Evolutionary conservation across 2,888 invertebrate species (phyloP).

Genomic region (Cryptocephalus moraei): DNA sequence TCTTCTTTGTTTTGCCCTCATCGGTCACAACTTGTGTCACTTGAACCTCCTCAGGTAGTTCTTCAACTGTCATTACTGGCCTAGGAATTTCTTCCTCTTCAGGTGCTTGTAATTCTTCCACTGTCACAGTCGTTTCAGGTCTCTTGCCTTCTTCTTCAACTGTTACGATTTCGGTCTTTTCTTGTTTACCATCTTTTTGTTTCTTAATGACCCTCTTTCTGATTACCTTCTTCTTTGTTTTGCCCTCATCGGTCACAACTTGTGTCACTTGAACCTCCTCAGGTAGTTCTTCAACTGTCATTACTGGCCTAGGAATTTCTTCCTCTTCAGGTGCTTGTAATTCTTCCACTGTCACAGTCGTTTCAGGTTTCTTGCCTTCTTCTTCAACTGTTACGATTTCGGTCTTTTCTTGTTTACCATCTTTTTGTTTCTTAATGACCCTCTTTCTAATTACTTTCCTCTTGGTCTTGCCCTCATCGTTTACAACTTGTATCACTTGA

Average conservation of each 20-base stretch:
- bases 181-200: conserved; percentile 32
- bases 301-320: conserved; percentile 23
- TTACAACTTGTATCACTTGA: conserved; percentile 25
- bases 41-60: conserved; percentile 28
- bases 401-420: conserved; percentile 29
- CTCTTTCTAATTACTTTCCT: conserved; percentile 31
- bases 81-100: conserved; percentile 22
- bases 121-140: conserved; percentile 30
- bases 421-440: conserved; percentile 34
- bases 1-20: conserved; percentile 20
- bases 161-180: conserved; percentile 20
- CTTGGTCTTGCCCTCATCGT: conserved; percentile 28
- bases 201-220: conserved; percentile 37
- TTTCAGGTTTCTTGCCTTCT: conserved; percentile 8
- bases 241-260: conserved; percentile 17
- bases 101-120: conserved; percentile 21
- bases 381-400: conserved; percentile 19
- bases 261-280: conserved; percentile 11
- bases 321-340: conserved; percentile 6
- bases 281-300: conserved; percentile 17
- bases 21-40: conserved; percentile 23
- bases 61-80: conserved; percentile 25
- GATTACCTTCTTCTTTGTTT: conserved; percentile 31
- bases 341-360: conserved; percentile 13
- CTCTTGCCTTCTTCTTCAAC: conserved; percentile 31